Conservation (phyloP, 2,797 vertebrate genomes). For the Gymnocypris eckloni region DNA sequence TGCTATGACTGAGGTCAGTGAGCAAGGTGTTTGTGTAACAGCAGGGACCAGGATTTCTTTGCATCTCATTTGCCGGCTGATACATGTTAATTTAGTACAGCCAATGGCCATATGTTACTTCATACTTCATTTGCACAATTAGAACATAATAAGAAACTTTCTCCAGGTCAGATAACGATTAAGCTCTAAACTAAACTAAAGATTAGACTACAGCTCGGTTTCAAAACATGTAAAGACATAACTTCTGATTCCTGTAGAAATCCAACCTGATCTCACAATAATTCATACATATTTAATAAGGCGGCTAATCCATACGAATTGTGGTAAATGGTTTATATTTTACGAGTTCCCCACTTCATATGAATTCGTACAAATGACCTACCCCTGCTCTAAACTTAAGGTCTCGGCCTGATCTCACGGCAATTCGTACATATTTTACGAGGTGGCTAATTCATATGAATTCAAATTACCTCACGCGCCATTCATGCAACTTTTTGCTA, state of each 20-base stretch:
- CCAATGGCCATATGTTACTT: background rate
- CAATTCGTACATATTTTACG: too few relatives aligned
- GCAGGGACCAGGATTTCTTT: background rate
- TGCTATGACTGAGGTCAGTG: background rate
- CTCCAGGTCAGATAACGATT: background rate
- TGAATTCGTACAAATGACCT: background rate
- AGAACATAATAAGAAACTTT: background rate
- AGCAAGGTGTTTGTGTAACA: constrained; percentile 4
- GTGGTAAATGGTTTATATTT: background rate
- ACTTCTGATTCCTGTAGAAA: background rate
- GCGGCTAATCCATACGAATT: too few relatives aligned
- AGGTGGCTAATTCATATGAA: too few relatives aligned
- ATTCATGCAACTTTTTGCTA: too few relatives aligned
- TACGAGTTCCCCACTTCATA: background rate
- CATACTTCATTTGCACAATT: background rate
- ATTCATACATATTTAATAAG: background rate
- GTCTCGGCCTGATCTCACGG: background rate
- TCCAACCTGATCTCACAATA: background rate
- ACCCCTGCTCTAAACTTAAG: background rate
- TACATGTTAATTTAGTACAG: background rate
- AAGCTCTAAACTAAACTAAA: background rate
- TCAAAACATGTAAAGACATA: background rate
- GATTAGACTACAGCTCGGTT: background rate
- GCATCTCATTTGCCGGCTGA: background rate
- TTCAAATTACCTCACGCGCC: too few relatives aligned